A percentile compares a stretch with the other conserved stretches of the same genome.
These are phyloP conservation scores for Zele albiditarsus DNA, from an alignment of 2,888 invertebrate genomes.

Conservation along the genomic window DNA sequence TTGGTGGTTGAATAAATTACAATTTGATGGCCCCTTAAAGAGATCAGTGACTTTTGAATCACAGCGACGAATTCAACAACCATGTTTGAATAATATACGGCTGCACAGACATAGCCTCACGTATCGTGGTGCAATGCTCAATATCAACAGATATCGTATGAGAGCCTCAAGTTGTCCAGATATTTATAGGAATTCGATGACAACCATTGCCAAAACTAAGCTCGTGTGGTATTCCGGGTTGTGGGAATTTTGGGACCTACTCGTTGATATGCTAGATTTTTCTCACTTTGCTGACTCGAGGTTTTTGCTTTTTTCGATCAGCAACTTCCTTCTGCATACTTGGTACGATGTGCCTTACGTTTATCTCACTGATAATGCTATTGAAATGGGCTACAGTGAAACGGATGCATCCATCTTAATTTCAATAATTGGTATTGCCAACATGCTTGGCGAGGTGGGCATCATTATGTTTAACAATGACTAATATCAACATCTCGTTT, in stretches of 20 bases:
- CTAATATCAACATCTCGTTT: background rate
- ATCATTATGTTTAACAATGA: slow-evolving; percentile 32
- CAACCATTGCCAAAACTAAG: slow-evolving; percentile 87
- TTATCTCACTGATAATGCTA: slow-evolving; percentile 88
- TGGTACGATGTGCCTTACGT: slow-evolving; percentile 97
- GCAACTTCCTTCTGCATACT: slow-evolving; percentile 92
- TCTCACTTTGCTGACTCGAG: slow-evolving; percentile 84
- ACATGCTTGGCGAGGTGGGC: slow-evolving; percentile 90
- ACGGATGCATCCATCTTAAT: slow-evolving; percentile 87
- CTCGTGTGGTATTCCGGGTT: slow-evolving; percentile 83
- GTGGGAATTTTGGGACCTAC: slow-evolving; percentile 85
- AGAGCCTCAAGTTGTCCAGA: slow-evolving; percentile 93
- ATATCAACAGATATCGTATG: slow-evolving; percentile 85
- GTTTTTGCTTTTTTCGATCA: slow-evolving; percentile 87
- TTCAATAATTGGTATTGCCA: slow-evolving; percentile 89
- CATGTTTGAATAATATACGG: slow-evolving; percentile 83
- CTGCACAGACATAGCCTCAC: slow-evolving; percentile 86
- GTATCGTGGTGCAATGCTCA: slow-evolving; percentile 89
- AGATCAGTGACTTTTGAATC: slow-evolving; percentile 70
- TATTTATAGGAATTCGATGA: slow-evolving; percentile 90
- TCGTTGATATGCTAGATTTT: slow-evolving; percentile 86
- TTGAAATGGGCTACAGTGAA: slow-evolving; percentile 81
- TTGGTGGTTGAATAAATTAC: slow-evolving; percentile 75
- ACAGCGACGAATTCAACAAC: slow-evolving; percentile 74
- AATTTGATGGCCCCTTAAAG: slow-evolving; percentile 70